phyloP scores from a whole-genome alignment of 2,888 invertebrate species.

The Patella caerulea region DNA sequence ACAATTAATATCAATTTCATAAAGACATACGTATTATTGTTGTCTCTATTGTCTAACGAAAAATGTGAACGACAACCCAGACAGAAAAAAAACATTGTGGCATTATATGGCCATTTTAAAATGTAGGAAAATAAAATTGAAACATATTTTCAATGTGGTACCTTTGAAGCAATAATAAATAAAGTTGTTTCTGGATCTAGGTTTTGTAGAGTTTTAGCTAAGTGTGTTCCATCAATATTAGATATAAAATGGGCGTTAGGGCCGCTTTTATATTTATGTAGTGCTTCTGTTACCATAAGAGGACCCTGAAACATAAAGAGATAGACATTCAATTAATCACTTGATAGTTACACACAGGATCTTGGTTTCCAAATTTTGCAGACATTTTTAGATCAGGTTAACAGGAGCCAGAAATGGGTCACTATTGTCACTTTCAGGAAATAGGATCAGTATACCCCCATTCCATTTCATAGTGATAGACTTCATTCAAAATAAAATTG shows the following conservation, averaged over 20 bases:
- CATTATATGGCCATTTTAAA: too few relatives aligned
- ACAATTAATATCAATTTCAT: too few relatives aligned
- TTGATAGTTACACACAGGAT: too few relatives aligned
- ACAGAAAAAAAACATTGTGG: neutral
- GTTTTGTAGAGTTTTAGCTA: slow-evolving; percentile 92
- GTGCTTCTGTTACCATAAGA: slow-evolving; percentile 97
- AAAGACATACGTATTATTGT: too few relatives aligned
- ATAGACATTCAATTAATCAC: neutral
- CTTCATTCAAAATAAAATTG: too few relatives aligned
- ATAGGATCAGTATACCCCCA: too few relatives aligned
- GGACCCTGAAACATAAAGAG: slow-evolving; percentile 80
- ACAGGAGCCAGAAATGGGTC: too few relatives aligned
- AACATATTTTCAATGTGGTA: slow-evolving; percentile 34
- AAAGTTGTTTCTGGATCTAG: slow-evolving; percentile 93
- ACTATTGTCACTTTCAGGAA: too few relatives aligned
- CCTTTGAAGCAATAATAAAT: slow-evolving; percentile 98
- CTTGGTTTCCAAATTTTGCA: too few relatives aligned
- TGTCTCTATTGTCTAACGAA: neutral
- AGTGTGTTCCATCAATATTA: slow-evolving; percentile 98
- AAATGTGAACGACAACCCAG: neutral
- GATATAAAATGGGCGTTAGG: slow-evolving; percentile 95
- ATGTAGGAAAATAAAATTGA: neutral
- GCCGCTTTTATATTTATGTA: slow-evolving; percentile 87
- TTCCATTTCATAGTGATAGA: too few relatives aligned
- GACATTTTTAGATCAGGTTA: too few relatives aligned